Evolutionary conservation across 1,140 invertebrate genomes (phyloP), one percentile per base, ranked within the genome.

Genomic region (Gryllus bimaculatus): DNA sequence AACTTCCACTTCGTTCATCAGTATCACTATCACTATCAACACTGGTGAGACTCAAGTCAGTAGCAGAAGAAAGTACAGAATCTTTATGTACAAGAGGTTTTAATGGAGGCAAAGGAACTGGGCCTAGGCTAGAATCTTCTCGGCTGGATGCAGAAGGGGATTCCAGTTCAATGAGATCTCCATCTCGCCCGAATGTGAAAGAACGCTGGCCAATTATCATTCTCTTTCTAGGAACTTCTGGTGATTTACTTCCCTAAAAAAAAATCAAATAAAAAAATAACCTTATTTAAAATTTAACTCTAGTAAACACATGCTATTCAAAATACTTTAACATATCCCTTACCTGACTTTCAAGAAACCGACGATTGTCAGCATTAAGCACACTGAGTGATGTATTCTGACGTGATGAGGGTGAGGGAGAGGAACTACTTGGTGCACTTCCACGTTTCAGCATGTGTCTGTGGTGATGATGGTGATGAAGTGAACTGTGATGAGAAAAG

Each of bases 351-450:
- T 89, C 87, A 79, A 89, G 84, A 84, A 87, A 90, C 77, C 87
- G 84, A 73, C 89, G 83, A 81, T 88, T 90, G 78, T 89, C 88
- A 12, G 88, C 88, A 8, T 86, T 89, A 21, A 90, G 80, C 49
- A 90, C 88, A 81, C 83, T 84, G 54, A 80, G 80, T 47, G 54
- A 13, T 18, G 54, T 18, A 66, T 10, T 66, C 54, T 66, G 54
- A 13, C 54, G 54, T 13, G 54, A 66, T 3, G 54, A 66, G 18
- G 54, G 54, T 0, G 54, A 66, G 3, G 54, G 54, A 66, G 54
- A 66, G 18, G 54, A 66, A 66, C 54, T 66, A 66, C 54, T 66
- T 0, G 54, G 10, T 66, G 54, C 54, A 66, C 54, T 66, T 10
- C 54, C 54, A 13, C 54, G 54, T 66, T 66, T 66, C 54, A 66